These are phyloP conservation scores for Mus pahari DNA, from an alignment of 2,113 vertebrate species.

Conservation along the genomic window DNA sequence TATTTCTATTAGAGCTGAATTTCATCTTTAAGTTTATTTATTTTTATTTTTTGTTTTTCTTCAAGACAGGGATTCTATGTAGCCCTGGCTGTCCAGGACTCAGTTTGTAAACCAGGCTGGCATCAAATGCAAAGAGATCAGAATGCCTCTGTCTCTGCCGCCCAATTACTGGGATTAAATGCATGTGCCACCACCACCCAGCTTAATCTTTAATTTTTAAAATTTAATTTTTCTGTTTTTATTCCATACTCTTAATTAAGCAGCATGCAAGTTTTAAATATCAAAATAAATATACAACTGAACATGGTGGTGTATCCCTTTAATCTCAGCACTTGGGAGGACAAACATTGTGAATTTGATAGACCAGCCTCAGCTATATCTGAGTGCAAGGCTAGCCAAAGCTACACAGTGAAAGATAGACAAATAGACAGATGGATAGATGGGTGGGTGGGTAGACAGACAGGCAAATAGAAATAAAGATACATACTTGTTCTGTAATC, in stretches of 20 bases:
- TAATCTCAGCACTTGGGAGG: not conserved
- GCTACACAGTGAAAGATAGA: not conserved
- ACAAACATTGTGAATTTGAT: not conserved
- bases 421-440: not conserved
- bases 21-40: constrained; percentile 32
- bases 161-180: not conserved
- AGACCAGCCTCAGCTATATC: not conserved
- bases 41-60: not conserved
- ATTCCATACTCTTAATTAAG: not conserved
- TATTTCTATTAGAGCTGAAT: constrained; percentile 28
- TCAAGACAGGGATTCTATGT: not conserved
- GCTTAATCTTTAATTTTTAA: constrained; percentile 31
- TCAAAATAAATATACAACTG: constrained; percentile 76
- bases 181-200: not conserved
- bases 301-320: not conserved
- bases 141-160: not conserved
- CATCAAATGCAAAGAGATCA: not conserved
- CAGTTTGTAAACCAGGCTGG: not conserved
- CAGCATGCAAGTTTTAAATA: constrained; percentile 52
- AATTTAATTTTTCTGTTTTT: constrained; percentile 32
- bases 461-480: not conserved
- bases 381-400: not conserved
- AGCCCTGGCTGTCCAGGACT: not conserved
- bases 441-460: not conserved
- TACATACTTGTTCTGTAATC: constrained; percentile 97